Evolutionary conservation across 2,888 invertebrate genomes (phyloP), one percentile per base, ranked within the genome.

Genomic region (Plutella xylostella): DNA sequence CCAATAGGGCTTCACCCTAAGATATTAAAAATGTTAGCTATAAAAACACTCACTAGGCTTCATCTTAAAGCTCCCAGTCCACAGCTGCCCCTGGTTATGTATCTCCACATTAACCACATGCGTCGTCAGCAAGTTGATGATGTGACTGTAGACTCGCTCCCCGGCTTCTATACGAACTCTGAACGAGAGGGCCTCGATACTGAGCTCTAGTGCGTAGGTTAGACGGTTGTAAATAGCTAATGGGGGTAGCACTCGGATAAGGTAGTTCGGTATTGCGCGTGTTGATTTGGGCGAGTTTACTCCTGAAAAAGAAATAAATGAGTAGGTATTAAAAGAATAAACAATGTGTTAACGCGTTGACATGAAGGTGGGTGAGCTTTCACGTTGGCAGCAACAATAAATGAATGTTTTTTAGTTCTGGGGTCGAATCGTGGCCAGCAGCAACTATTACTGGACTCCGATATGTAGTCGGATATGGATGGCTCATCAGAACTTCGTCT

Each of bases 221-320:
- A 94, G 77, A 21, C 90, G 89, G 68, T 93, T 94, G 76, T 91
- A 90, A 12, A 94, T 73, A 4, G 89, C 85, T 17, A 93, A 74
- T 0, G 93, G 92, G 0, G 93, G 91, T 39, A 91, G 66, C n/a
- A 93, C 79, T 33, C 88, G 86, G 41, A 94, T 83, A 5, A 89
- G 69, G 63, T 90, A 90, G 68, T 92, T 92, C 0, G 93, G 93
- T 39, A 91, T 88, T 0, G 86, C 67, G 2, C 86, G 75, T 1
- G 76, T 72, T 9, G 76, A 63, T 51, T 76, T 73, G 34, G 68
- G 69, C 0, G 77, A 65, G 45, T 70, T 71, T 38, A 75, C 74
- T 11, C 82, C 84, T 84, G 47, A 12, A 42, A 30, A 33, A 11
- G 15, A 15, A 7, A 25, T 22, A 20, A 47, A 43, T 17, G 25